These are phyloP conservation scores for Ceyx melanurus DNA, from an alignment of 2,113 vertebrate species.

Conservation along the genomic window DNA sequence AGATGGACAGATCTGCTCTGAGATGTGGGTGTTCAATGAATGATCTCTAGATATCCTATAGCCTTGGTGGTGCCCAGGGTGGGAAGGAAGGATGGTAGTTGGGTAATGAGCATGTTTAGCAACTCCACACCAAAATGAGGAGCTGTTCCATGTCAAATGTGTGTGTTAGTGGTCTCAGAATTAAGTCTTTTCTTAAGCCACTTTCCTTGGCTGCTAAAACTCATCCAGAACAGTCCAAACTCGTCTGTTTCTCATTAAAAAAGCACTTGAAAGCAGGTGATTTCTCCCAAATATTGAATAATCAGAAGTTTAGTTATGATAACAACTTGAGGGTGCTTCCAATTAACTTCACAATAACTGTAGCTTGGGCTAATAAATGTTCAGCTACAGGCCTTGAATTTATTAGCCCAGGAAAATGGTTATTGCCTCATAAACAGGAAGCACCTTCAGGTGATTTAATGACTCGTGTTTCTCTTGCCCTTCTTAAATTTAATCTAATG, in stretches of 20 bases:
- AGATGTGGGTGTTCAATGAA: neutral
- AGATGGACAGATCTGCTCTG: fast-evolving
- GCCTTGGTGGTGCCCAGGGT: neutral
- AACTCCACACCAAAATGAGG: neutral
- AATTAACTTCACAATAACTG: slow-evolving; percentile 39
- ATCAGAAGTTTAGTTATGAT: slow-evolving; percentile 29
- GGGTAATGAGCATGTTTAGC: fast-evolving
- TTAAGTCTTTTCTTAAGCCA: fast-evolving
- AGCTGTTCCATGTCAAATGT: fast-evolving
- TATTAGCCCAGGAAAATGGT: slow-evolving; percentile 12
- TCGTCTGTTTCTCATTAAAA: neutral
- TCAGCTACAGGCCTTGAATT: neutral
- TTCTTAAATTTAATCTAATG: slow-evolving; percentile 11
- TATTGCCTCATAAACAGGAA: slow-evolving; percentile 45
- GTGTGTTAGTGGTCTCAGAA: fast-evolving
- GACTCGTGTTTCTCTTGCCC: slow-evolving; percentile 30
- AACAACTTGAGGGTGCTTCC: slow-evolving; percentile 46
- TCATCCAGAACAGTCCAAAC: neutral
- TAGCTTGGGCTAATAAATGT: slow-evolving; percentile 30
- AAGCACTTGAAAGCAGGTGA: neutral
- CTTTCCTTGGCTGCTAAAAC: neutral
- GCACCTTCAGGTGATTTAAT: slow-evolving; percentile 34
- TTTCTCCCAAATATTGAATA: slow-evolving; percentile 53
- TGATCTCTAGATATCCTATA: no score
- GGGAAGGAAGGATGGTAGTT: neutral